phyloP scores from a whole-genome alignment of 2,113 vertebrate genomes.

The Rhipidura dahli region DNA sequence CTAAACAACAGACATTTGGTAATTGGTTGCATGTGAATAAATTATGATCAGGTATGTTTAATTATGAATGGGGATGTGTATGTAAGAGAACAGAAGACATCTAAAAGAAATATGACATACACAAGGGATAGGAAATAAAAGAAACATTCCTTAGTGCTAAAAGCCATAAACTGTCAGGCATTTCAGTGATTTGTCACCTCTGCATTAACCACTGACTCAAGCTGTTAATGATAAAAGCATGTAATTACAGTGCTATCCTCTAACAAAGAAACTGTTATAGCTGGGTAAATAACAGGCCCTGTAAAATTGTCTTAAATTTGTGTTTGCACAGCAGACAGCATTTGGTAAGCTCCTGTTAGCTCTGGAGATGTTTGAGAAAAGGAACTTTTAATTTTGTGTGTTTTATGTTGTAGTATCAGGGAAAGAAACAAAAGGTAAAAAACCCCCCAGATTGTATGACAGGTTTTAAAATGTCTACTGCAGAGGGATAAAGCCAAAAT shows the following conservation, averaged over 20 bases:
- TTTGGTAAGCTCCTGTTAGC: neutral
- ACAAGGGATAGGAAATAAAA: slow-evolving; percentile 19
- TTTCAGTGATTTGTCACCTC: slow-evolving; percentile 56
- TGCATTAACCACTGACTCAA: slow-evolving; percentile 43
- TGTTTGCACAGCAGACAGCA: neutral
- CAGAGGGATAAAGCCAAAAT: neutral
- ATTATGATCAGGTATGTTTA: slow-evolving; percentile 18
- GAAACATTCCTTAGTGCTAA: slow-evolving; percentile 5
- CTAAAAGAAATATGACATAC: neutral
- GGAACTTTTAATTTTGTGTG: neutral
- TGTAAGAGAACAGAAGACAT: slow-evolving; percentile 8
- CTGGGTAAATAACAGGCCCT: slow-evolving; percentile 45
- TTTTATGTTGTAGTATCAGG: neutral
- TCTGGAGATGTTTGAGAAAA: neutral
- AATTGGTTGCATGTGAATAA: slow-evolving; percentile 28
- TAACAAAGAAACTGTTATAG: slow-evolving; percentile 24
- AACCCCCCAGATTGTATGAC: neutral
- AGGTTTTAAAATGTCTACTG: neutral
- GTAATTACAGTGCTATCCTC: slow-evolving; percentile 28
- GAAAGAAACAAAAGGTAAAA: neutral
- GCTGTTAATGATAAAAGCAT: slow-evolving; percentile 61
- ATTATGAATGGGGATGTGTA: slow-evolving; percentile 33
- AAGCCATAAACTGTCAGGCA: slow-evolving; percentile 30
- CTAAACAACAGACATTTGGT: neutral
- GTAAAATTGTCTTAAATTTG: slow-evolving; percentile 30